Base-by-base conservation (phyloP, 1,140 invertebrate genomes). In the Caligus rogercresseyi region DNA sequence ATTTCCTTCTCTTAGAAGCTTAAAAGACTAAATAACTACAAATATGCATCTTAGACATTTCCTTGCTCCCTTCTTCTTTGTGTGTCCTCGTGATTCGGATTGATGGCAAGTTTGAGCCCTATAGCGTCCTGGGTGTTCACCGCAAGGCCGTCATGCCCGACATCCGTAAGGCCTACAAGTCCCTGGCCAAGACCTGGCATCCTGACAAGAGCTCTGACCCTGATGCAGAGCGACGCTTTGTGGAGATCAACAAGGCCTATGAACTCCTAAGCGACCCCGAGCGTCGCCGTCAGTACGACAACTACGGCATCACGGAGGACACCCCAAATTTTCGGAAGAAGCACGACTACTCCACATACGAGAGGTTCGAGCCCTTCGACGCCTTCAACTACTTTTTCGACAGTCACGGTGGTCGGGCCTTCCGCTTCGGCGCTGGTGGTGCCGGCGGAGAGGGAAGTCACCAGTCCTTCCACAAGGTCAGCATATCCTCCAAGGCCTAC, bases 221-320 rank as follows among this genome's bases (percentile, higher is more conserved):
- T 21, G 79, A 80, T 70, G 90, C 91, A 3, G 83, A 88, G 70
- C 78, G 81, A n/a, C 85, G 83, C 68, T 96, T 96, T 78, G 87
- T 95, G 18, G 84, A 93, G 76, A 92, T 96, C 53, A 94, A 89
- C 69, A 84, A 88, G 75, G 90, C 93, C 13, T 95, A 97, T 75
- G 89, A 96, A 73, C 80, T 82, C 11, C 74, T 96, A 13, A 83
- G 81, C 19, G 89, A 96, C 74, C 79, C 84, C 2, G 87, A 94
- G 56, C 77, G 87, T 64, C 77, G 89, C 64, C 79, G 80, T 66
- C 80, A 86, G 52, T 97, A 85, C 76, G 91, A 97, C 74, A 78
- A 83, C 64, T 84, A 85, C 73, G 90, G 91, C 1, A 84, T 89
- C 26, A 89, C 86, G 0, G 85, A 88, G 67, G 86, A 89, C 72